Base-by-base conservation (phyloP, 1,140 invertebrate genomes). In the Hermetia illucens region DNA sequence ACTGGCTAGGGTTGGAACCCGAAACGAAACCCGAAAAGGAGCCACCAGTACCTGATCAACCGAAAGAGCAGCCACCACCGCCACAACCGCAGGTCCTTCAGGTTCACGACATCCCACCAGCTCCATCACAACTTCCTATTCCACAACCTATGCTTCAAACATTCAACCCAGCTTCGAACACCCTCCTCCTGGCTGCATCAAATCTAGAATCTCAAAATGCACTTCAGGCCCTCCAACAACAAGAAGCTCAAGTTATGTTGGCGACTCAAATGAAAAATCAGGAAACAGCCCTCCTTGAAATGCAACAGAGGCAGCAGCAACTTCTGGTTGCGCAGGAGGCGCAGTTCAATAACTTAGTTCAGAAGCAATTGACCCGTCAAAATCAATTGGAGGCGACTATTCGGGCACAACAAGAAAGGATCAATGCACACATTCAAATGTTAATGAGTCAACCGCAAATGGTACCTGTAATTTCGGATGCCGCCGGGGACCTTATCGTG, bases 181-280 rank as follows among this genome's bases (percentile, higher is more conserved):
- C 15, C 19, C 19, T 20, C 12, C 4, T 24, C 22, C 6, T 39
- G 3, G 19, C 9, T 8, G 19, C 39, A 13, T 29, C 58, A 1
- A 49, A 60, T 29, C 20, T 63, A 36, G 63, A 61, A 38, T 62
- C 55, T 27, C 60, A 55, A 42, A 62, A 63, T 34, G 52, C 57
- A 4, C 49, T 61, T 6, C 50, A 58, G 4, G 55, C 58, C 1
- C 34, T 69, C 20, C 62, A 68, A 39, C 64, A 68, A 40, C 66
- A 69, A 44, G 64, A 68, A 47, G 54, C 62, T 0, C 64, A 68
- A 39, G 32, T 69, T 13, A 41, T 64, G 6, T 58, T 69, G 30
- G 65, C 65, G 5, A 42, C 62, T 0, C 65, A 69, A 45, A 52
- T 68, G 50, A 69, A 68, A 43, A 64, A 54, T 40, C 65, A 68